A percentile compares a stretch with the other conserved stretches of the same genome.
Conservation (phyloP, 1,140 invertebrate genomes). For the Bemisia tabaci region DNA sequence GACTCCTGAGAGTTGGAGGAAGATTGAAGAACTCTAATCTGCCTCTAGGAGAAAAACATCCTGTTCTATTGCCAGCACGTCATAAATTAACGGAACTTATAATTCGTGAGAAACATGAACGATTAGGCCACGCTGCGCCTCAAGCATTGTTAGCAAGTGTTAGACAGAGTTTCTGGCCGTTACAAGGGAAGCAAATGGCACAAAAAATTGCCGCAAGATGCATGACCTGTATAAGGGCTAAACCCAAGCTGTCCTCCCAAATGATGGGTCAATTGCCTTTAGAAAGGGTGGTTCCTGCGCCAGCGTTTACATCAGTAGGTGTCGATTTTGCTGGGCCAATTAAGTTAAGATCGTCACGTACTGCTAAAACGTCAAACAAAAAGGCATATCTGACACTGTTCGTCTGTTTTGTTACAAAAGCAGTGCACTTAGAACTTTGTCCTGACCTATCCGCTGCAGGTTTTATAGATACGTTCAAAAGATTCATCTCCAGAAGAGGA, state of each 20-base stretch:
- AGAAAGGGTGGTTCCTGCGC: conserved; percentile 20
- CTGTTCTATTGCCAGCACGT: not conserved
- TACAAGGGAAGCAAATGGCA: not conserved
- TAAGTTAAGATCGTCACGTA: conserved; percentile 21
- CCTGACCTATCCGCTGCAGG: conserved; percentile 27
- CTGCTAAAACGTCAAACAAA: conserved; percentile 11
- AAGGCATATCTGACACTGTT: conserved; percentile 33
- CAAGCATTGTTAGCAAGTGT: not conserved
- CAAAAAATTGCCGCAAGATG: conserved; percentile 21
- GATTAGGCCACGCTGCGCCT: not conserved
- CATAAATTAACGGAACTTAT: not conserved
- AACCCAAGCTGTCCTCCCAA: conserved; percentile 14
- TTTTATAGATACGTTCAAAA: conserved; percentile 28
- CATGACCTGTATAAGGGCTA: conserved; percentile 17
- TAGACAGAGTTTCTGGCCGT: not conserved
- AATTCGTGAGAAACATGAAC: not conserved
- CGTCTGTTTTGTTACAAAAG: conserved; percentile 31
- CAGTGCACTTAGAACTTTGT: conserved; percentile 33
- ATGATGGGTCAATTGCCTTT: conserved; percentile 27
- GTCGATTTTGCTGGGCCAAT: conserved; percentile 33
- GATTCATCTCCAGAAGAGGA: conserved; percentile 31
- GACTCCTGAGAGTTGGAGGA: not conserved
- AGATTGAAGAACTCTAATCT: not conserved
- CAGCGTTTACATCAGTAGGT: conserved; percentile 27
- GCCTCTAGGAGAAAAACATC: not conserved